Conservation (phyloP, 2,888 invertebrate genomes). For the Halictus ligatus region DNA sequence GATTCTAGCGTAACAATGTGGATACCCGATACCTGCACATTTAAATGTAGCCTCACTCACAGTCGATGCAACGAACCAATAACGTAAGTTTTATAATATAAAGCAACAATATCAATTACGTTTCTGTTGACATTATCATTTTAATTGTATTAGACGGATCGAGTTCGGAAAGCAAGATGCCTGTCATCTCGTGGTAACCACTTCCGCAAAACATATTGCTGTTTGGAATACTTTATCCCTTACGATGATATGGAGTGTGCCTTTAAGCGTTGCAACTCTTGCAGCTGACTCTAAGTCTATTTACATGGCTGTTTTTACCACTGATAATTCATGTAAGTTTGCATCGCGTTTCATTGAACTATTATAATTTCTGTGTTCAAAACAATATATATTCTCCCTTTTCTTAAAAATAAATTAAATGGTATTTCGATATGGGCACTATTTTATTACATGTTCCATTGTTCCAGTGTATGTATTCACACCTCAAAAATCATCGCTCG, state of each 20-base stretch:
- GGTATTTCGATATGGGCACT: not conserved
- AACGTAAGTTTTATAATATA: conserved; percentile 76
- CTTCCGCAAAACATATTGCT: conserved; percentile 86
- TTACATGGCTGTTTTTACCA: conserved; percentile 89
- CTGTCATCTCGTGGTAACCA: conserved; percentile 87
- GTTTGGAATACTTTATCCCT: conserved; percentile 91
- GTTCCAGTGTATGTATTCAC: conserved; percentile 88
- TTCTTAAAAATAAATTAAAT: not conserved
- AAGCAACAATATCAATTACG: not conserved
- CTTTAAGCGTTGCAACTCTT: conserved; percentile 84
- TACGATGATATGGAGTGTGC: conserved; percentile 89
- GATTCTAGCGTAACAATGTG: conserved; percentile 89
- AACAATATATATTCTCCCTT: not conserved
- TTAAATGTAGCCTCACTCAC: conserved; percentile 87
- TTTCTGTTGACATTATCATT: not conserved
- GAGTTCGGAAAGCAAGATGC: conserved; percentile 87
- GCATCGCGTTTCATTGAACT: conserved; percentile 6
- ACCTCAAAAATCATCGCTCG: conserved; percentile 86
- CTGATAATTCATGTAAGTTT: conserved; percentile 88
- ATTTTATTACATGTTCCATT: not conserved
- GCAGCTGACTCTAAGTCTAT: conserved; percentile 88
- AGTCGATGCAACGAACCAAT: conserved; percentile 81
- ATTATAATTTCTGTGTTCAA: not conserved
- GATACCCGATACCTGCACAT: conserved; percentile 86
- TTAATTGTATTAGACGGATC: conserved; percentile 81